Percentiles rank a stretch among this genome's conserved stretches.
Conservation (phyloP, 2,888 invertebrate species). For the Dermolepida albohirtum region DNA sequence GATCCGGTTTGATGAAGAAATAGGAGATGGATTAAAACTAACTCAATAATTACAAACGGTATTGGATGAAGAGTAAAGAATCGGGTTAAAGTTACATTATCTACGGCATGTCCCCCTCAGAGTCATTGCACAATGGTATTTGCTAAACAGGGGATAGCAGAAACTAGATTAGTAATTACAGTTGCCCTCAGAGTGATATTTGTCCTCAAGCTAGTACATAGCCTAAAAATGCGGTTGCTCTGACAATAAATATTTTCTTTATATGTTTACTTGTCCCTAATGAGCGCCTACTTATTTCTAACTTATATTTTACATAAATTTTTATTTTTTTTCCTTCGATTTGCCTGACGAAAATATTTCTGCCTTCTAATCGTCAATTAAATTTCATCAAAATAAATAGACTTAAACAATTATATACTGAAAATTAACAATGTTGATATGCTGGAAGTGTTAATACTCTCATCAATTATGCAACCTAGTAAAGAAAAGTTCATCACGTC, state of each 20-base stretch:
- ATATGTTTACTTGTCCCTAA: no score
- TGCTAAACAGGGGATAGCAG: conserved; percentile 79
- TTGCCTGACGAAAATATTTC: no score
- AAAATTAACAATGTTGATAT: no score
- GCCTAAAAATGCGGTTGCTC: conserved; percentile 81
- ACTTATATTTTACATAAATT: no score
- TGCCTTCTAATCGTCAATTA: no score
- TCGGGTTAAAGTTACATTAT: conserved; percentile 80
- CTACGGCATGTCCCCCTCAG: conserved; percentile 81
- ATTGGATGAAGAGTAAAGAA: conserved; percentile 80
- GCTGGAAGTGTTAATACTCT: no score
- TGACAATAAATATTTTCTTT: conserved; percentile 76
- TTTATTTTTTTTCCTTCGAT: no score
- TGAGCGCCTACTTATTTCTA: no score
- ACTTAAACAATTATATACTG: no score
- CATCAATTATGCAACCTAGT: no score
- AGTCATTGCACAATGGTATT: conserved; percentile 74
- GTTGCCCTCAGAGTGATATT: conserved; percentile 87
- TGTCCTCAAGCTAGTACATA: conserved; percentile 84
- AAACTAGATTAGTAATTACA: conserved; percentile 80
- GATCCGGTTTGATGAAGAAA: conserved; percentile 78
- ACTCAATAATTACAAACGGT: conserved; percentile 74
- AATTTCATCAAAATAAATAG: no score
- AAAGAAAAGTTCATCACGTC: no score
- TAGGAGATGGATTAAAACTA: conserved; percentile 74